Base-by-base conservation (phyloP, 2,888 invertebrate genomes). In the Auanema sp. region DNA sequence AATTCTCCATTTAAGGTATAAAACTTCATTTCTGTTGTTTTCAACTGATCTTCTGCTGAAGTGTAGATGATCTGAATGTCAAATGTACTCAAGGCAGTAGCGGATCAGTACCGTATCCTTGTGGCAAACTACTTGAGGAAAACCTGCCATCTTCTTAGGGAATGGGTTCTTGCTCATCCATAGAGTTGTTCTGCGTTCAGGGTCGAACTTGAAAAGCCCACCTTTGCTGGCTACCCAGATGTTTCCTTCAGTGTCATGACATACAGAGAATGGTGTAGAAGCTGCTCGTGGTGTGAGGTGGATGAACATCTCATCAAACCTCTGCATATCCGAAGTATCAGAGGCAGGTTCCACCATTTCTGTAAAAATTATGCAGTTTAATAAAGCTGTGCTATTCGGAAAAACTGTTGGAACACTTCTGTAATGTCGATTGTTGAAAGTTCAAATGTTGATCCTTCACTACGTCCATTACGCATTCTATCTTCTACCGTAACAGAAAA, bases 251-350 rank as follows among this genome's bases (percentile, higher is more conserved):
- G 64, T 25, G 56, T 81, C 81, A 62, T 73, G 76, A 58, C 69
- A 68, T 21, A 79, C 52, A 23, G 66, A 75, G 65, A 80, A 81
- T 16, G 81, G 81, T 41, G 82, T 69, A n/a, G 75, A 71, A 33
- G 77, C 78, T 24, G 72, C 76, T 43, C 69, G 54, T 1, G 76
- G 76, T 24, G 81, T 78, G 49, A 82, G 64, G 65, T 82, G 82
- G 21, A 75, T 58, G 54, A 78, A 63, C 82, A 82, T 82, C 58
- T 82, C 79, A 25, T 79, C 73, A 66, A 82, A 74, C 18, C 82
- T 69, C 64, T 82, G 82, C 64, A 79, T 68, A 69, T 82, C 78
- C 2, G 79, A 74, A 1, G 82, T 82, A 60, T 82, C 78, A 6
- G 81, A 82, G 40, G 75, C 67, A 51, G 64, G 56, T 64, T 81